Conservation (phyloP, 2,888 invertebrate species). For the Liodrosophila aerea region DNA sequence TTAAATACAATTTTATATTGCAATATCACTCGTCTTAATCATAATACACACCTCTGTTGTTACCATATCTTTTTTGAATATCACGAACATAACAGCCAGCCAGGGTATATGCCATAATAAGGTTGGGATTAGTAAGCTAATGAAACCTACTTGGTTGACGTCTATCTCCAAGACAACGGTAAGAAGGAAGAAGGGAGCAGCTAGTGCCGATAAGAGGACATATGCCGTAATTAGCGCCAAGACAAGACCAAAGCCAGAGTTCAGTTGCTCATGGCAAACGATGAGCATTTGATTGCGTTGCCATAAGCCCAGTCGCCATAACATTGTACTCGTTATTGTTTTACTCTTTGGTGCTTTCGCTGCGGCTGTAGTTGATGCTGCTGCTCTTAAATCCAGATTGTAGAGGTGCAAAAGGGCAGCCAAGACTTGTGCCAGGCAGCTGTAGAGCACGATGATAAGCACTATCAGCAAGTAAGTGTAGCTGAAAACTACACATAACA, state of each 20-base stretch:
- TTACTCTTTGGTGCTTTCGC: constrained; percentile 1
- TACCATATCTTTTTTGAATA: constrained; percentile 42
- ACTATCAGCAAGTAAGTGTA: constrained; percentile 51
- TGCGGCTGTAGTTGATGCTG: not conserved
- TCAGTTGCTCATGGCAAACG: constrained; percentile 58
- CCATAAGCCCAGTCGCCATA: constrained; percentile 28
- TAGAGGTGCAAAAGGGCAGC: constrained; percentile 43
- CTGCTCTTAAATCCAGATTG: constrained; percentile 41
- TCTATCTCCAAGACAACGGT: constrained; percentile 44
- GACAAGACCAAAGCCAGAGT: constrained; percentile 53
- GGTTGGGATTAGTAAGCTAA: not conserved
- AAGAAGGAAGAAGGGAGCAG: constrained; percentile 61
- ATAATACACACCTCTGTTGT: constrained; percentile 48
- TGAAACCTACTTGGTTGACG: not conserved
- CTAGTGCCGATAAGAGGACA: constrained; percentile 49
- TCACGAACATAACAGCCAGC: constrained; percentile 19
- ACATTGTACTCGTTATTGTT: not conserved
- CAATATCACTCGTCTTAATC: too few relatives aligned
- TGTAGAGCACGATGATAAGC: constrained; percentile 51
- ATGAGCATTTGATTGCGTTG: constrained; percentile 51
- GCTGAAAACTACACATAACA: constrained; percentile 21
- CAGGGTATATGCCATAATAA: constrained; percentile 53
- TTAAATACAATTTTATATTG: too few relatives aligned
- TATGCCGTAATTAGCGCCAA: constrained; percentile 50
- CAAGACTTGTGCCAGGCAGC: constrained; percentile 49